Evolutionary conservation across 2,113 vertebrate genomes (phyloP).

Genomic region (Lophotis ruficrista): DNA sequence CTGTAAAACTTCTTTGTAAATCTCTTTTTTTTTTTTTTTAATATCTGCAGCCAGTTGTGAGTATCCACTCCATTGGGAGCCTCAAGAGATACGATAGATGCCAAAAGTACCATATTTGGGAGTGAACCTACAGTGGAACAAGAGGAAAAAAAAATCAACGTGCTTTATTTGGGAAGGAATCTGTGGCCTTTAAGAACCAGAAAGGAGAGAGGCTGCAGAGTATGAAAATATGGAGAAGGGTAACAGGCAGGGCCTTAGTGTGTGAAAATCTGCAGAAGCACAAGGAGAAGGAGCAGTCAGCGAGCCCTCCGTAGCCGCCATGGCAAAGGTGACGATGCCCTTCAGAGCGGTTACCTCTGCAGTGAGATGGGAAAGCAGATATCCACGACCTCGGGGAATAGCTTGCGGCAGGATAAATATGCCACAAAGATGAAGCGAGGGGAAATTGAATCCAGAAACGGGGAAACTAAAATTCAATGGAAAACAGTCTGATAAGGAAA

Average conservation of each 20-base stretch:
- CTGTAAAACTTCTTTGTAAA: neutral
- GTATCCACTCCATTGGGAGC: neutral
- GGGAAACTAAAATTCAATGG: slow-evolving; percentile 15
- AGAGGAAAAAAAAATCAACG: neutral
- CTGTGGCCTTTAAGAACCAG: neutral
- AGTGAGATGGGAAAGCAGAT: slow-evolving; percentile 28
- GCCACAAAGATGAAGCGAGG: neutral
- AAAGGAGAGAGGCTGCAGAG: neutral
- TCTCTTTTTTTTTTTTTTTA: neutral
- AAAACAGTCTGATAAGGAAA: neutral
- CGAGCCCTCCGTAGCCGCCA: neutral
- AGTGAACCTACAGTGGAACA: neutral
- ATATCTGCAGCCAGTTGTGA: neutral
- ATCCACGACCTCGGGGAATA: neutral
- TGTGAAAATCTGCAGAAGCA: neutral
- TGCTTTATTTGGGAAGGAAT: slow-evolving; percentile 31
- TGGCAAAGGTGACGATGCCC: neutral
- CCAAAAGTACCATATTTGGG: neutral
- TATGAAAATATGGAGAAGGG: neutral
- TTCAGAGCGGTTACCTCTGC: slow-evolving; percentile 15
- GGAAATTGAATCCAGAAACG: slow-evolving; percentile 23
- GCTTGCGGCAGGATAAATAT: neutral
- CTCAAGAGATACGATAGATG: neutral
- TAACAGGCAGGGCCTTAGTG: neutral
- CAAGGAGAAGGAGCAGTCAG: neutral